A percentile compares a stretch with the other conserved stretches of the same genome.
These are phyloP conservation scores for Sardinella longiceps DNA, from an alignment of 2,797 vertebrate species.

Conservation along the genomic window DNA sequence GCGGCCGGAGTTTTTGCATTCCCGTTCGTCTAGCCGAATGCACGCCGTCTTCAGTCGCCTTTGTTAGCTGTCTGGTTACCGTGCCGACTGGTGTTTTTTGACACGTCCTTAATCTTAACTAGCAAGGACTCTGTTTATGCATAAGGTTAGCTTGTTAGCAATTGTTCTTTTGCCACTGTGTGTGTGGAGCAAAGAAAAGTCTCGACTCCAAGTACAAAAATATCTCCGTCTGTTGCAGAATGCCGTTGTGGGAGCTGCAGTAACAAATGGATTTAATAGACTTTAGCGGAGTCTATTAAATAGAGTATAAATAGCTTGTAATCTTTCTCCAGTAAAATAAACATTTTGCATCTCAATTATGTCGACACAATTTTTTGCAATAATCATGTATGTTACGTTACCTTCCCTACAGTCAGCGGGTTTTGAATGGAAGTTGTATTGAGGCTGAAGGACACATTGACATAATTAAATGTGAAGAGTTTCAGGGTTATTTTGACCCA, in stretches of 20 bases:
- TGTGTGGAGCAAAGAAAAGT: background rate
- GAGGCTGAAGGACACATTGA: background rate
- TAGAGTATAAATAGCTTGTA: background rate
- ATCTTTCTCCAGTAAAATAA: background rate
- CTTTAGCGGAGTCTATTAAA: background rate
- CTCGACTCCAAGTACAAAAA: slow-evolving; percentile 5
- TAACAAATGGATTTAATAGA: background rate
- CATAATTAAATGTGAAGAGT: background rate
- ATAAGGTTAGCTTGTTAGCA: slow-evolving; percentile 33
- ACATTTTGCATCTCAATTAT: background rate
- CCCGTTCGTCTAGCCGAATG: slow-evolving; percentile 58
- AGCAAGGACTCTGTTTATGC: slow-evolving; percentile 19
- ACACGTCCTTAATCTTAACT: slow-evolving; percentile 20
- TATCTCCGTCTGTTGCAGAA: background rate
- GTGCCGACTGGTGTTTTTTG: slow-evolving; percentile 2
- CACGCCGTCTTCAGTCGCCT: slow-evolving; percentile 37
- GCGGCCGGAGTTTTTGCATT: slow-evolving; percentile 62
- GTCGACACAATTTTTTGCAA: background rate
- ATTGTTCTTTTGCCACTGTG: slow-evolving; percentile 37
- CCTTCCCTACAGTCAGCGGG: background rate
- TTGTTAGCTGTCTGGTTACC: slow-evolving; percentile 55
- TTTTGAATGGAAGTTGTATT: background rate
- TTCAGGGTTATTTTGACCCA: background rate
- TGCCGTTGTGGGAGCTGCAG: background rate
- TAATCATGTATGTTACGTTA: slow-evolving; percentile 5